Evolutionary conservation across 2,113 vertebrate species (phyloP).

Genomic region (Sakesphorus luctuosus): DNA sequence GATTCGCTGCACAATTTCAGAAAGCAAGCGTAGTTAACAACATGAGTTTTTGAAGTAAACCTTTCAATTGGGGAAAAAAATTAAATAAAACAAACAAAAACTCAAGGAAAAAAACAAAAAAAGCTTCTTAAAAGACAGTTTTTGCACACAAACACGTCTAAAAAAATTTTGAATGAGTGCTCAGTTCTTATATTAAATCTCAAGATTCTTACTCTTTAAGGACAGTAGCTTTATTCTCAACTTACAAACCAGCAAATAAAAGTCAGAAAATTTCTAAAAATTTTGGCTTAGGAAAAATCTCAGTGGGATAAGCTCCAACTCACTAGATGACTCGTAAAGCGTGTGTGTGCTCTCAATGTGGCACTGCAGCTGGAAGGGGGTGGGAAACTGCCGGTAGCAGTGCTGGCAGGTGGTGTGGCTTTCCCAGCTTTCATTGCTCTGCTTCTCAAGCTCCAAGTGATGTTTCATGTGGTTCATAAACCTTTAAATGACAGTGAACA

Average conservation of each 20-base stretch:
- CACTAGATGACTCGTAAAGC: conserved; percentile 92
- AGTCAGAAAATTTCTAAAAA: background rate
- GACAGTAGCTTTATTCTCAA: background rate
- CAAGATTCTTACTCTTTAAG: background rate
- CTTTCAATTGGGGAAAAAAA: background rate
- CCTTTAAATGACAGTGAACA: conserved; percentile 73
- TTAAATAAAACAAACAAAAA: background rate
- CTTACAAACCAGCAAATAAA: background rate
- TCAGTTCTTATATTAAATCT: background rate
- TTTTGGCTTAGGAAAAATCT: background rate
- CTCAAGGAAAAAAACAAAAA: fast-evolving
- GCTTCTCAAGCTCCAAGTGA: conserved; percentile 97
- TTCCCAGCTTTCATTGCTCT: conserved; percentile 98
- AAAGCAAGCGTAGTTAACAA: background rate
- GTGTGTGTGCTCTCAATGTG: conserved; percentile 98
- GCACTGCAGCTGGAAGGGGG: conserved; percentile 97
- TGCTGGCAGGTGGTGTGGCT: conserved; percentile 98
- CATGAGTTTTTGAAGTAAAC: background rate
- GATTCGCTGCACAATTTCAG: background rate
- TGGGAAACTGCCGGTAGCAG: conserved; percentile 95
- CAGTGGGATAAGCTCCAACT: conserved; percentile 15
- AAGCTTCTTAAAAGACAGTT: background rate
- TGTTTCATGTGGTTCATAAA: conserved; percentile 99
- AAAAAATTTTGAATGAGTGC: background rate
- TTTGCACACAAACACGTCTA: background rate